Evolutionary conservation across 2,888 invertebrate genomes (phyloP).

Genomic region (Drosophila tanythrix): DNA sequence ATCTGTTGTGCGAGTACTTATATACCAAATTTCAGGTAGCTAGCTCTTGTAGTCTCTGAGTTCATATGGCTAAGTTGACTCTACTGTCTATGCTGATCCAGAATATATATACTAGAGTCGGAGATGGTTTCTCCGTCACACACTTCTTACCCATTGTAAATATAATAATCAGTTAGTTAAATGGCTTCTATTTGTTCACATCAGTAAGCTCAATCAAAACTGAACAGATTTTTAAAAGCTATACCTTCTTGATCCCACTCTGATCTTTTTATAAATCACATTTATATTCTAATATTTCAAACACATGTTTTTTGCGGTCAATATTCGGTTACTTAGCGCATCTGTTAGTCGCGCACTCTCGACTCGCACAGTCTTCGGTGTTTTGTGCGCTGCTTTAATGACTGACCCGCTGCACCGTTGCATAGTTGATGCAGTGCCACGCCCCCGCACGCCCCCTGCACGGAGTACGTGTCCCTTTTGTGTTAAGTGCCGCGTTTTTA

Average conservation of each 20-base stretch:
- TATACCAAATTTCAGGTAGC: neutral
- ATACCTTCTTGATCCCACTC: rapidly evolving
- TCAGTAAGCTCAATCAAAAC: neutral
- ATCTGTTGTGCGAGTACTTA: neutral
- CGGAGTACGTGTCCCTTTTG: slow-evolving; percentile 65
- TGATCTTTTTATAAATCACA: no score
- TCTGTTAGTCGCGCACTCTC: neutral
- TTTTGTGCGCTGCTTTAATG: neutral
- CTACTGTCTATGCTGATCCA: rapidly evolving
- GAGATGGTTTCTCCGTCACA: rapidly evolving
- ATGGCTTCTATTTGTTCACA: neutral
- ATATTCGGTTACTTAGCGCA: neutral
- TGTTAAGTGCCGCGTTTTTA: slow-evolving; percentile 73
- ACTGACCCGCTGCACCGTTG: slow-evolving; percentile 6
- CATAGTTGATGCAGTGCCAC: slow-evolving; percentile 1
- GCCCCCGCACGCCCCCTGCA: neutral
- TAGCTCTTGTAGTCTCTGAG: neutral
- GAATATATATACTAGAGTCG: neutral
- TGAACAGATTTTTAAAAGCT: neutral
- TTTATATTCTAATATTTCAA: no score
- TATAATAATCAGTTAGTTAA: neutral
- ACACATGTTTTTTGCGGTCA: rapidly evolving
- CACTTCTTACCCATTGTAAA: neutral
- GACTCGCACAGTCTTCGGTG: neutral
- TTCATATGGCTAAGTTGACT: neutral